Evolutionary conservation across 2,888 invertebrate genomes (phyloP), one percentile per base, ranked within the genome.

Genomic region (Epistrophe grossulariae): DNA sequence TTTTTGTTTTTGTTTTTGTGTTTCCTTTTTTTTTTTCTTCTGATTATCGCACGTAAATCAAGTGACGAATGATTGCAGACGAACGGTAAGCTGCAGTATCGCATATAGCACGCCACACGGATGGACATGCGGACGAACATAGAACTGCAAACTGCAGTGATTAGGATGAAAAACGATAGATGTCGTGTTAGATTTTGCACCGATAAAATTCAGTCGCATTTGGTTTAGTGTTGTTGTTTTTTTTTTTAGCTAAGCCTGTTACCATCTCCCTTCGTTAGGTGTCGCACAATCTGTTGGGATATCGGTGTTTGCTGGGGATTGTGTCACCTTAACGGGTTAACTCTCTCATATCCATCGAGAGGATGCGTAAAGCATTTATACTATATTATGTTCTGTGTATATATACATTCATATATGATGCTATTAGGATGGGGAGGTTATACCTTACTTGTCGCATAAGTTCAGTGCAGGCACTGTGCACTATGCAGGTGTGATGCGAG

Each of bases 1-100:
- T 81, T 50, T 74, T 62, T 11, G 19, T 62, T 60, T 60, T 77
- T 64, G 40, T 24, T 24, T 24, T 24, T 24, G 24, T n/a, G n/a
- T n/a, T n/a, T n/a, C n/a, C 31, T 48, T 79, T 85, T 62, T 59
- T 79, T 85, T 79, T 85, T 62, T 59, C 74, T 85, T 43, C 31
- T 85, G 85, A 83, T 87, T 83, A 87, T 87, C 87, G 87, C 87
- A 87, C 87, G 87, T 87, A 87, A 87, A 87, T 87, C 87, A 87
- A 87, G 87, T 87, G 82, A 87, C 87, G 87, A 87, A 87, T 87
- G 87, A 87, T 87, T 87, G 79, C 87, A 72, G 83, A 52, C 79
- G 83, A 87, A 83, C 87, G 79, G 87, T 87, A 79, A 79, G 83
- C 76, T n/a, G n/a, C 76, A 79, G 83, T 79, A 64, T 71, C 71